phyloP scores from a whole-genome alignment of 2,888 invertebrate species.

The Polyploca ridens region DNA sequence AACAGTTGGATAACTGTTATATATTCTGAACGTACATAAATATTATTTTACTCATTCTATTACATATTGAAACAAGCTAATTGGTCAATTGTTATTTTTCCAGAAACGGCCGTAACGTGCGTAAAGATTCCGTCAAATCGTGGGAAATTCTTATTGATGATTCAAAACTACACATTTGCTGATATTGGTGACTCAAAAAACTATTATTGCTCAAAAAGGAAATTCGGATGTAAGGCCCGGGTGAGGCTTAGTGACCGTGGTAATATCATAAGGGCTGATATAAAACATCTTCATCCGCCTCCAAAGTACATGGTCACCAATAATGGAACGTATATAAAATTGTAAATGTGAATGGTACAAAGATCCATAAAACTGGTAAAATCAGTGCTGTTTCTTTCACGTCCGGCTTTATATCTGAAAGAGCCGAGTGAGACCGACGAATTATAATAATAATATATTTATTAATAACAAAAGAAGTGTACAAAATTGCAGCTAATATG shows the following conservation, averaged over 20 bases:
- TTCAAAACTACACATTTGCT: conserved; percentile 38
- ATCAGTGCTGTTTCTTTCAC: no score
- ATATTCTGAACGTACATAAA: no score
- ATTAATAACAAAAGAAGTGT: no score
- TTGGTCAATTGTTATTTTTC: no score
- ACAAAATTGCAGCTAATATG: no score
- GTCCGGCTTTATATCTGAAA: no score
- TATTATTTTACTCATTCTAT: no score
- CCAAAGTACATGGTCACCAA: conserved; percentile 32
- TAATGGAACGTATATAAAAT: conserved; percentile 22
- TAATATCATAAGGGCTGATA: conserved; percentile 22
- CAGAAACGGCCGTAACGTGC: conserved; percentile 12
- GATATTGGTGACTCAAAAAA: conserved; percentile 27
- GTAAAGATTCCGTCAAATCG: conserved; percentile 34
- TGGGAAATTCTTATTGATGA: conserved; percentile 37
- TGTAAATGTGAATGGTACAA: background rate
- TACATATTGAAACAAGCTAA: no score
- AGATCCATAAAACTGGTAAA: no score
- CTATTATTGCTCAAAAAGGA: conserved; percentile 44
- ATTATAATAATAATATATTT: no score
- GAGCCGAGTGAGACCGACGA: no score
- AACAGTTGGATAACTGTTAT: no score
- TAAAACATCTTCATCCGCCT: conserved; percentile 33
- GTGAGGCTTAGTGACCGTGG: conserved; percentile 33
- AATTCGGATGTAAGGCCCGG: conserved; percentile 37